Conservation (phyloP, 2,888 invertebrate genomes). For the Camponotus fellah region DNA sequence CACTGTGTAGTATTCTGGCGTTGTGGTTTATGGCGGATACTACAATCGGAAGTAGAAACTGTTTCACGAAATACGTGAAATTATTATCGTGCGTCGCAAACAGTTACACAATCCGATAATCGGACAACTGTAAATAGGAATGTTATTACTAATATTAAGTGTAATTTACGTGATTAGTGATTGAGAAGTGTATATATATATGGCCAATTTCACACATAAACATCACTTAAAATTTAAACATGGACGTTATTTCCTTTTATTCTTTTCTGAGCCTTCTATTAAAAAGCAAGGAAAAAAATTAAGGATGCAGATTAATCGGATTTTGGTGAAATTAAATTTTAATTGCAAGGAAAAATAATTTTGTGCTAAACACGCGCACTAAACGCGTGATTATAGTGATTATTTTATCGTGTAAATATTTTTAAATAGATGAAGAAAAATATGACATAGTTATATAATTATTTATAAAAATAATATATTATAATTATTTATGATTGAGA, state of each 20-base stretch:
- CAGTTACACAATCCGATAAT: slow-evolving; percentile 15
- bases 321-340: neutral
- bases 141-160: neutral
- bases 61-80: slow-evolving; percentile 38
- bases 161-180: slow-evolving; percentile 8
- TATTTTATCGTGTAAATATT: neutral
- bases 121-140: slow-evolving; percentile 3
- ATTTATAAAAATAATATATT: neutral
- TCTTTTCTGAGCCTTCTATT: neutral
- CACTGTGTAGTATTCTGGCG: slow-evolving; percentile 46
- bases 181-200: neutral
- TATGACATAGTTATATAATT: neutral
- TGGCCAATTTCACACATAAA: neutral
- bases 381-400: neutral
- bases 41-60: slow-evolving; percentile 44
- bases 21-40: slow-evolving; percentile 48
- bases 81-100: slow-evolving; percentile 35
- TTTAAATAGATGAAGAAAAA: neutral
- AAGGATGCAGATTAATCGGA: neutral
- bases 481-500: neutral
- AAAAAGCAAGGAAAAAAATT: neutral
- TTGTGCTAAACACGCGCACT: neutral
- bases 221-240: too few species aligned
- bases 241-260: neutral
- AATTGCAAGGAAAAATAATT: neutral